Evolutionary conservation across 2,888 invertebrate species (phyloP), one percentile per base, ranked within the genome.

Genomic region (Acleris holmiana): DNA sequence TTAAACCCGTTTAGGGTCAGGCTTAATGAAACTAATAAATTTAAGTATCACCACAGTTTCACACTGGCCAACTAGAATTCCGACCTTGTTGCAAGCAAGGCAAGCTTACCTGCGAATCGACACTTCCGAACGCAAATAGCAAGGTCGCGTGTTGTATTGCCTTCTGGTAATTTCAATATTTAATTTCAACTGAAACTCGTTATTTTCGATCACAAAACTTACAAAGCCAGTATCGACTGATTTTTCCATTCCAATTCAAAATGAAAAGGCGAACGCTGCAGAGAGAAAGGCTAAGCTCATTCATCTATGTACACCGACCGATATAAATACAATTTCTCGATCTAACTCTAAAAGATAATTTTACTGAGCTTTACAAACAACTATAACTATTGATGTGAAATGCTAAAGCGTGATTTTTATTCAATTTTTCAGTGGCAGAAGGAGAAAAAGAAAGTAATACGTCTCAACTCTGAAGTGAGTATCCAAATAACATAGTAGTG

Each of bases 71-170:
- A 19, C 41, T 60, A 29, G 60, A 58, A 60, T 55, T 50, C 68
- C 74, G 82, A 81, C 88, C 87, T 88, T 84, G 84, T 71, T 67
- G 71, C 68, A 69, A 69, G 74, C 78, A 82, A 79, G 76, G 80
- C 77, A 75, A 80, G 71, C 71, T 76, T 67, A 78, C 77, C 76
- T 77, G 78, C 78, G 78, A 84, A 85, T 84, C 85, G 82, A 76
- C 73, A 86, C 82, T 87, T 87, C 87, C 85, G 81, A 87, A 85
- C 78, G 69, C 70, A 74, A 23, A 47, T 19, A 72, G 72, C 83
- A 78, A 86, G 87, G 86, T 71, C 84, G 65, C 62, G 68, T 66
- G 17, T n/a, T 66, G 55, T 47, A 23, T n/a, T 7, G 19, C 15
- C 18, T 56, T 23, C 8, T 40, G 21, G 25, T 55, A 48, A 41